Percentiles rank a stretch among this genome's conserved stretches.
phyloP scores from a whole-genome alignment of 2,888 invertebrate species.

The Apamea monoglypha region DNA sequence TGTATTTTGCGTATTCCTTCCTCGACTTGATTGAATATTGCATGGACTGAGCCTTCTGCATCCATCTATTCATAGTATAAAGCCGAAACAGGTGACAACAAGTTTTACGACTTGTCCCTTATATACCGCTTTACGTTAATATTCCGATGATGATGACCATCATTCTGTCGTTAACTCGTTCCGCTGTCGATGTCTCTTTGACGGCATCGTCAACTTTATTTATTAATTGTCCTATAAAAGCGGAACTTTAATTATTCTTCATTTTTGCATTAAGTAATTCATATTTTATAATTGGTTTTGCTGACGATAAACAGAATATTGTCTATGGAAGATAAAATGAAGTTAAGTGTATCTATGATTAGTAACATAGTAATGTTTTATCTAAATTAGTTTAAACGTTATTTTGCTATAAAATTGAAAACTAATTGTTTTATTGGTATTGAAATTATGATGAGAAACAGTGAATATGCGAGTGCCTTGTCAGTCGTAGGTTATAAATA shows the following conservation, averaged over 20 bases:
- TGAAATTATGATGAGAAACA: background rate
- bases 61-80: background rate
- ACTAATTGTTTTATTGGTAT: background rate
- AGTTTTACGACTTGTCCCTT: conserved; percentile 34
- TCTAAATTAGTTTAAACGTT: background rate
- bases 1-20: background rate
- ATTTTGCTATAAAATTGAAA: background rate
- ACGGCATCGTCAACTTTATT: conserved; percentile 6
- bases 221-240: conserved; percentile 5
- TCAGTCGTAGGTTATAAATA: background rate
- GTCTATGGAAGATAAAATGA: background rate
- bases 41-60: conserved; percentile 11
- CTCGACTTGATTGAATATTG: background rate
- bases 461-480: background rate
- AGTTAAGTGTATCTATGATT: background rate
- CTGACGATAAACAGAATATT: background rate
- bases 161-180: conserved; percentile 25
- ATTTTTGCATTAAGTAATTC: background rate
- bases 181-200: conserved; percentile 9
- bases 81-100: conserved; percentile 45
- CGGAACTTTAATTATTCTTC: background rate
- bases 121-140: conserved; percentile 38
- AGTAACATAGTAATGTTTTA: background rate
- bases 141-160: conserved; percentile 5
- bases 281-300: background rate